Evolutionary conservation across 1,140 invertebrate species (phyloP), one percentile per base, ranked within the genome.

Genomic region (Atta texana): DNA sequence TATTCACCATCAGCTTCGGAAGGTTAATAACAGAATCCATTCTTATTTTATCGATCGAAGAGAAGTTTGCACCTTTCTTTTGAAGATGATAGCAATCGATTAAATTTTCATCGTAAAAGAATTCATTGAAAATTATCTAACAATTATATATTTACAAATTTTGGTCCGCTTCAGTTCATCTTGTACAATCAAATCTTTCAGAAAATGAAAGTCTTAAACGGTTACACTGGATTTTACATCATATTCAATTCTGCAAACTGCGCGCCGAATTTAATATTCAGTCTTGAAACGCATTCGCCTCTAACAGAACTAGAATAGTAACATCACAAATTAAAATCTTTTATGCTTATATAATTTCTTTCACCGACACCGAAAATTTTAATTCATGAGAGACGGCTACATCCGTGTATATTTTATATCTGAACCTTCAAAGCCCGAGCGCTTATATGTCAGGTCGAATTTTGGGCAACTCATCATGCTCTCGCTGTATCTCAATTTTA

Each of bases 401-500:
- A 39, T 6, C 2, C 16, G 5, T 51, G 18, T 78, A 31, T 66
- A 81, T 55, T 80, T 80, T 53, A 66, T 21, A 80, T 16, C 49
- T 55, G 31, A 24, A 34, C 21, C 12, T 71, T 71, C 66, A 44
- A 81, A 84, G 69, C 28, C 28, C 44, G 53, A 84, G 68, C 8
- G 34, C 68, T 74, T 72, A 74, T 51, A 51, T 28, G 55, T 69
- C 49, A 64, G 69, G 16, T 68, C 75, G 28, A 59, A 61, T 63
- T 57, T 80, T 64, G 10, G 39, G 82, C 90, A 87, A 85, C 88
- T 89, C 90, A 89, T 92, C 92, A 92, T 91, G 91, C 88, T 82
- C 89, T 91, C 87, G 90, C 61, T 92, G 91, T 93, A 89, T 94
- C 89, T 92, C 90, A 93, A 93, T 94, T 94, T 94, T 94, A 94